Conservation (phyloP, 37 sponge, comb jelly and placozoan species). For the Eunapius fragilis region DNA sequence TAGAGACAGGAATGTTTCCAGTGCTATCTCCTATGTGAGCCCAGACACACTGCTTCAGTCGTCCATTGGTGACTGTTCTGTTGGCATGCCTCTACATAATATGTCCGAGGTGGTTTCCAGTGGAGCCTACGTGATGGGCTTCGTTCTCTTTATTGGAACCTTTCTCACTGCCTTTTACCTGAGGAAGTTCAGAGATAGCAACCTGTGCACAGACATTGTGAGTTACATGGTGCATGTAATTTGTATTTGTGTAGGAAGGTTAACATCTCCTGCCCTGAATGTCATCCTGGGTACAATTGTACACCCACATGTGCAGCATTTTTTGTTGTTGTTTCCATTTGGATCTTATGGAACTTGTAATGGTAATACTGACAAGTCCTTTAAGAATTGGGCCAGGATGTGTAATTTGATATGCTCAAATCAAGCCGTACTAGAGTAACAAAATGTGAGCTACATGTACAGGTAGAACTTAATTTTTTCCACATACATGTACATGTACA, state of each 20-base stretch:
- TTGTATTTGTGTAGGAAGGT: not conserved
- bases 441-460: too few relatives aligned
- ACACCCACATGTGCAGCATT: not conserved
- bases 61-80: conserved; percentile 14
- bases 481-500: too few relatives aligned
- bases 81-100: conserved; percentile 1
- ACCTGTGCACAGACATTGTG: conserved; percentile 62
- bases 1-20: conserved; percentile 37
- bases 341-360: not conserved
- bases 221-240: conserved; percentile 28
- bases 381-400: too few relatives aligned
- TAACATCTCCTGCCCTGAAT: not conserved
- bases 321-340: not conserved
- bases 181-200: conserved; percentile 56
- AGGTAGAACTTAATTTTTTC: too few relatives aligned
- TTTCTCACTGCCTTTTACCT: conserved; percentile 68
- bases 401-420: too few relatives aligned
- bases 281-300: not conserved
- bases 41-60: conserved; percentile 2
- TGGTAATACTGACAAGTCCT: too few relatives aligned
- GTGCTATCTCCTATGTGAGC: conserved; percentile 22
- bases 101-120: not conserved
- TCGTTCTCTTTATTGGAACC: conserved; percentile 82
- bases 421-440: too few relatives aligned
- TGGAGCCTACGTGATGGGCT: conserved; percentile 65